Base-by-base conservation (phyloP, 2,888 invertebrate species). In the Meteorus colon region DNA sequence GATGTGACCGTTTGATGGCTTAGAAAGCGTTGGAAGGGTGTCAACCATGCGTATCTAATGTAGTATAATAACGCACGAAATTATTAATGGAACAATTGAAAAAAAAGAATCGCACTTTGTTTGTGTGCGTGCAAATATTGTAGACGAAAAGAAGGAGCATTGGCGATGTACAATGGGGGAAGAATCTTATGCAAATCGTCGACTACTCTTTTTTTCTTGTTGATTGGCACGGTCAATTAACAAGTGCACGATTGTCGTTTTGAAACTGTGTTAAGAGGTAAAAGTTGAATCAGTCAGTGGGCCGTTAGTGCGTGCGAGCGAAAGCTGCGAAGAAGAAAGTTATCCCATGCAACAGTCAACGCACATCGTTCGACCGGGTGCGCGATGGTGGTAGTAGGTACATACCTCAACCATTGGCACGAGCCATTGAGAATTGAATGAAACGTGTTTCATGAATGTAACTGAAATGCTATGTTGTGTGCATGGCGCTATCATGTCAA, bases 261-360 rank as follows among this genome's bases (percentile, higher is more conserved):
- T 86, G 87, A 88, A 88, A 88, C 84, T 87, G 86, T 88, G 88
- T 86, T 88, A 88, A 86, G 86, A 87, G 88, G 88, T 88, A 88
- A 88, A 86, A 88, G 88, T 88, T 85, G 86, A 84, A 85, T 86
- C 87, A 87, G 86, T 86, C 87, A 87, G 87, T 88, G 85, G 87
- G 86, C 86, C 88, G 85, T 86, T 80, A 76, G 76, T 81, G 78
- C 80, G 81, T 75, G 81, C 80, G 81, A 84, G 87, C 85, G 87
- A 88, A 88, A 88, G 88, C 87, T 80, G 55, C 19, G 83, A 75
- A 78, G 79, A 87, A 87, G 86, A 87, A 87, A 87, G 86, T 87
- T 86, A 85, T 86, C 80, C 78, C 76, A 74, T 76, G 74, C 41
- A 51, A 72, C 66, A 68, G 77, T 73, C 72, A 76, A 72, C 74